A percentile compares a stretch with the other conserved stretches of the same genome.
Evolutionary conservation across 2,797 vertebrate species (phyloP).

Genomic region (Linurgus olivaceus): DNA sequence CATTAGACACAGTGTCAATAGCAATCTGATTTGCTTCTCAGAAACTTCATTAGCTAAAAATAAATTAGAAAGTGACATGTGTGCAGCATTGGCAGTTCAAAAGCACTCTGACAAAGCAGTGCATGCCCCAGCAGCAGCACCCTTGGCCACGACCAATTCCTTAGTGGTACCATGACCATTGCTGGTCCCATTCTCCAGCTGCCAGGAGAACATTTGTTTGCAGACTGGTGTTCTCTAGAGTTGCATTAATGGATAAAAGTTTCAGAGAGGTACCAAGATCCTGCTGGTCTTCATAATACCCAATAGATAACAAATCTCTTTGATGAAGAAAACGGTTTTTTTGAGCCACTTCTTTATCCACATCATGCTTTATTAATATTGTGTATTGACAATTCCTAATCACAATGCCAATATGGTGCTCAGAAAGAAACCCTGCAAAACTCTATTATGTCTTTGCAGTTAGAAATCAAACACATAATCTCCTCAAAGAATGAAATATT

Average conservation of each 20-base stretch:
- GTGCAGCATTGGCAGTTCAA: not conserved
- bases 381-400: slow-evolving; percentile 1
- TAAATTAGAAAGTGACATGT: slow-evolving; percentile 11
- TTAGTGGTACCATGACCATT: fast-evolving
- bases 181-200: not conserved
- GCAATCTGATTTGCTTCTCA: slow-evolving; percentile 34
- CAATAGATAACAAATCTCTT: not conserved
- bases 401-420: not conserved
- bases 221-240: not conserved
- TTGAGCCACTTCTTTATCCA: not conserved
- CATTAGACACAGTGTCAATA: slow-evolving; percentile 24
- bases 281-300: not conserved
- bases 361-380: not conserved
- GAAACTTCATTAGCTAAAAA: slow-evolving; percentile 50
- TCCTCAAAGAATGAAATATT: not conserved
- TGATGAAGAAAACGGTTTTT: not conserved
- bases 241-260: not conserved
- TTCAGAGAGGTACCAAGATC: not conserved
- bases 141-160: not conserved
- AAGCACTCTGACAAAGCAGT: not conserved
- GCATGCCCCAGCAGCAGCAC: not conserved
- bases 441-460: not conserved
- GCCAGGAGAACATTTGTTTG: not conserved
- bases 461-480: not conserved
- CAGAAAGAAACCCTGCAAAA: not conserved